Conservation (phyloP, 2,113 vertebrate genomes). For the Xiphias gladius region DNA sequence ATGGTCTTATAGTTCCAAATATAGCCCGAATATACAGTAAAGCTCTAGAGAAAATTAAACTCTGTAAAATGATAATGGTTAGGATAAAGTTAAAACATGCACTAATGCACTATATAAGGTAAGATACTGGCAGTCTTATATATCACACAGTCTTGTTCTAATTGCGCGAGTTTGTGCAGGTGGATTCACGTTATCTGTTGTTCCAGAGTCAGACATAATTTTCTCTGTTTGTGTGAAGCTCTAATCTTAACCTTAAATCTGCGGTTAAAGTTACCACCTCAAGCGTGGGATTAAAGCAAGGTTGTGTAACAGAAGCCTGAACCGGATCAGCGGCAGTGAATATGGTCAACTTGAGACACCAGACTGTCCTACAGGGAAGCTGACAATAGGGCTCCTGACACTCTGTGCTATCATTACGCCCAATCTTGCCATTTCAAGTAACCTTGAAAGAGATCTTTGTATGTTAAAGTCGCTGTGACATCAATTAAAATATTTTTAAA, state of each 20-base stretch:
- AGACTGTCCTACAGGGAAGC: background rate
- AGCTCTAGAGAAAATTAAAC: background rate
- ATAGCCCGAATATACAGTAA: background rate
- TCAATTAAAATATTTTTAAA: no score
- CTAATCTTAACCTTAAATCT: slow-evolving; percentile 55
- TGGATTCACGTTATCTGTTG: slow-evolving; percentile 26
- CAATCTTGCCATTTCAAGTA: background rate
- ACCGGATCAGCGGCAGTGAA: slow-evolving; percentile 29
- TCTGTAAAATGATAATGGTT: background rate
- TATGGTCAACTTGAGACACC: background rate
- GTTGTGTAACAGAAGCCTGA: slow-evolving; percentile 56
- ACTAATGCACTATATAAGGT: background rate
- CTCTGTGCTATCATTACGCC: background rate
- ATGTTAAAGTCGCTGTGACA: background rate
- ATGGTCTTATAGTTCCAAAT: background rate
- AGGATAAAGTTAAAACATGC: background rate
- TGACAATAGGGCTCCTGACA: background rate
- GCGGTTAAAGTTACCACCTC: slow-evolving; percentile 32
- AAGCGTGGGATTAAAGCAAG: slow-evolving; percentile 35
- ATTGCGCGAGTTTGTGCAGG: slow-evolving; percentile 18
- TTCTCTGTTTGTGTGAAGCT: slow-evolving; percentile 2
- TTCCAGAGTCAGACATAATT: slow-evolving; percentile 14
- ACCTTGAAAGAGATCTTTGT: background rate
- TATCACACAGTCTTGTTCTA: background rate
- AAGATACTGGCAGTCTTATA: background rate